Evolutionary conservation across 2,888 invertebrate species (phyloP), one percentile per base, ranked within the genome.

Genomic region (Callyntrura guangdongensis): DNA sequence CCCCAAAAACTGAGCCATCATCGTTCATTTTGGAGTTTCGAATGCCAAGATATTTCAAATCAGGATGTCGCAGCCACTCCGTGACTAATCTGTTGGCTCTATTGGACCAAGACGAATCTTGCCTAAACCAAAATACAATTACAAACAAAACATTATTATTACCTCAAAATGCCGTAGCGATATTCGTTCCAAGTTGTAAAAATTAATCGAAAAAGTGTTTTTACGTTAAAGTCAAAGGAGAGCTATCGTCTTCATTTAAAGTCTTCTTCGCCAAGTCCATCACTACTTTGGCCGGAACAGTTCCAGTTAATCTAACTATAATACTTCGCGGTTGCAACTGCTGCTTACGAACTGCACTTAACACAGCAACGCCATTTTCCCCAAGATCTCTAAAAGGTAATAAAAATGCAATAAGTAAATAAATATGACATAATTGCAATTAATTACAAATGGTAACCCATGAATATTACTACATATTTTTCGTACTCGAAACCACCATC

Each of bases 1-100:
- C 72, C 2, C 88, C 88, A 11, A 36, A 72, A n/a, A 74, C 74
- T 12, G 59, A 47, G 11, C 72, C 72, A n/a, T 88, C 83, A 5
- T 36, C 25, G 17, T 82, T 74, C 6, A 61, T 59, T 59, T 88
- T 82, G 11, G 17, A 0, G 0, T 25, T 47, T 2, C 17, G 6
- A 0, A 82, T 0, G 0, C 14, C 11, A 2, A 88, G 17, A 25
- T 56, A 59, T 20, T 72, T 12, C 1, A 67, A 11, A 1, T 20
- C 14, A 8, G 22, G 25, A 56, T 59, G 17, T 14, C n/a, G 0
- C 0, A 87, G 72, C 88, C 88, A 88, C 47, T 88, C 61, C 4
- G 8, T 12, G 5, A 61, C 49, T 2, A 14, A 0, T 14, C n/a
- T 25, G 14, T 59, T 88, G 0, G 88, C 9, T 27, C 3, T 47